Evolutionary conservation across 2,113 vertebrate species (phyloP), one percentile per base, ranked within the genome.

Genomic region (Albula glossodonta): DNA sequence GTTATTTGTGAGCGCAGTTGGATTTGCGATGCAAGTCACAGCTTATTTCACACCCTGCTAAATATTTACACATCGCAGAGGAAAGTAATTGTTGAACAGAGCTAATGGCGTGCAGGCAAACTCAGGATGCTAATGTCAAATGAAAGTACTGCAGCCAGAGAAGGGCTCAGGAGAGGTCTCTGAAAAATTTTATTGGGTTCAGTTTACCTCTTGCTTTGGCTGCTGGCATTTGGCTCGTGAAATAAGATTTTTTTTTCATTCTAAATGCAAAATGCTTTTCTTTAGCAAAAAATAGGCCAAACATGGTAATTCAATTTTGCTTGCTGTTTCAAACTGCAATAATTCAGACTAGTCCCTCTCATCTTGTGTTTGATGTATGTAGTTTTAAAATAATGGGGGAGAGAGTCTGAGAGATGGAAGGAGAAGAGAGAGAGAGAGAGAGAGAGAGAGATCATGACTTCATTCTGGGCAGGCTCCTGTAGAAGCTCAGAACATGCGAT

Each of bases 21-120:
- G 81, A 82, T 57, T 78, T 83, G 81, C 31, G 78, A 63, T 83
- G 86, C 81, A 88, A 89, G 92, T 90, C 90, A 90, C 87, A 92
- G 89, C 88, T 91, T 88, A 94, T 94, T 94, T 93, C 92, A 94
- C 92, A 93, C 91, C 90, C 91, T 91, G 88, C 93, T 94, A 92
- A 91, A 93, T 91, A 88, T 91, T 91, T 90, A 87, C 86, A 87
- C 83, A 87, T 86, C 80, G 88, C 85, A 88, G 85, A 84, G 66
- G 66, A 88, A 80, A 86, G 85, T 87, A 89, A 92, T 90, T 92
- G 92, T 83, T 86, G 48, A 92, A 82, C 85, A 88, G 89, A 86
- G 63, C 41, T 25, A 48, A 81, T 50, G 52, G 63, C 60, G 77
- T 5, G 50, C 53, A 53, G 15, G 12, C 52, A 74, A 80, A 31